Base-by-base conservation (phyloP, 37 sponge, comb jelly and placozoan species). In the Hormiphora californensis region DNA sequence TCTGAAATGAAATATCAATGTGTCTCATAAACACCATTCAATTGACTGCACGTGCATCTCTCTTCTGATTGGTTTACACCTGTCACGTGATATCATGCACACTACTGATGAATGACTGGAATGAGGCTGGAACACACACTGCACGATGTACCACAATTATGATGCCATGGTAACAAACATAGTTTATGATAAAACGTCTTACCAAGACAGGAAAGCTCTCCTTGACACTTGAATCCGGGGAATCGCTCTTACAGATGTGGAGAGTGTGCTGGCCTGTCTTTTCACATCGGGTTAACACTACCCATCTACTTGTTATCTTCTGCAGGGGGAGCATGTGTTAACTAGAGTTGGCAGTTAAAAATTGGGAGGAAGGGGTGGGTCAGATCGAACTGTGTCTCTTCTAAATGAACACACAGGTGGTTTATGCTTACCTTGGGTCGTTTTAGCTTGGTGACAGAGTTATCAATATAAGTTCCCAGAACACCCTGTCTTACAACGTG, bases 401-500 rank as follows among this genome's bases (percentile, higher is more conserved):
- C n/a, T n/a, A 49, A 49, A 49, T 49, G 15, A 49, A 17, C 53
- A 49, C 15, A 49, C 53, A 49, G 53, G 15, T 17, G 12, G 53
- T 17, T 17, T 15, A 49, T 17, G 15, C 9, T 15, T 49, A 49
- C 15, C 53, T 9, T 49, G 27, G 81, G 81, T 39, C 38, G 35
- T 46, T 73, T 73, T 9, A 73, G 81, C 25, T 73, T 73, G 81
- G 40, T 43, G 12, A 46, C 40, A 46, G 46, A 43, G 46, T 43
- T 43, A 46, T 73, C 81, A 3, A 73, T 43, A 28, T 73, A 46
- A 0, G 43, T 1, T 8, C 44, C 23, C 3, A 73, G 44, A 8
- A 73, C 81, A 43, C 81, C 81, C 25, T 73, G 81, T 40, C 43
- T 73, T 9, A 73, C 81, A n/a, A 73, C 81, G 81, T 73, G 81